Evolutionary conservation across 1,140 invertebrate species (phyloP), one percentile per base, ranked within the genome.

Genomic region (Elymnias hypermnestra): DNA sequence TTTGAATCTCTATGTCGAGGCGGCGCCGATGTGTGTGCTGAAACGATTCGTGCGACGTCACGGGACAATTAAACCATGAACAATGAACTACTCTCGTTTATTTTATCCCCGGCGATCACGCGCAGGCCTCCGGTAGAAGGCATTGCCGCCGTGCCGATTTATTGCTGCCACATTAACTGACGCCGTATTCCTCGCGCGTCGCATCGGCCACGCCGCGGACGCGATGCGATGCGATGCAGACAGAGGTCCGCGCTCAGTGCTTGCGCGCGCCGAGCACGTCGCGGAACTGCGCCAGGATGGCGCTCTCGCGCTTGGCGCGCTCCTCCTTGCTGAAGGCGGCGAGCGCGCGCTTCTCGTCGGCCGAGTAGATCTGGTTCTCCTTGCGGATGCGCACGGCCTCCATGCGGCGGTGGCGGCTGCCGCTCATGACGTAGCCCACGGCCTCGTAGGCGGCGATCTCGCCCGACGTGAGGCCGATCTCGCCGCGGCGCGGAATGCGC

Each of bases 291-390:
- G 95, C 92, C 14, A 99, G 88, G 70, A 99, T 99, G 66, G 96
- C 94, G 74, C 95, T 96, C 87, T 99, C 98, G 36, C 97, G 88
- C 78, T 99, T 99, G 55, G 95, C 91, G 56, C 98, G 88, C 87
- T 99, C 97, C 86, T 99, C 98, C 85, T 98, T 97, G 76, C 97
- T 98, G 77, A 99, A 99, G 91, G 97, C 98, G 1, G 96, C 97
- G 38, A 99, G 87, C 5, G 98, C 97, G 59, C 98, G 89, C 79
- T 99, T 99, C 81, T 99, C 98, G 86, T 99, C 98, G 2, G 98
- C 98, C 12, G 97, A 98, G 88, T 99, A 99, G 79, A 99, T 98
- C 88, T 99, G 97, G 89, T 99, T 99, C 88, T 99, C 98, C 77
- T 99, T 99, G 58, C 98, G 91, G 37, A 99, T 93, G 88, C 98